Percentiles rank a stretch among this genome's conserved stretches.
phyloP scores from a whole-genome alignment of 53 echinoderm and acorn worm genomes.

The Apostichopus leukothele region DNA sequence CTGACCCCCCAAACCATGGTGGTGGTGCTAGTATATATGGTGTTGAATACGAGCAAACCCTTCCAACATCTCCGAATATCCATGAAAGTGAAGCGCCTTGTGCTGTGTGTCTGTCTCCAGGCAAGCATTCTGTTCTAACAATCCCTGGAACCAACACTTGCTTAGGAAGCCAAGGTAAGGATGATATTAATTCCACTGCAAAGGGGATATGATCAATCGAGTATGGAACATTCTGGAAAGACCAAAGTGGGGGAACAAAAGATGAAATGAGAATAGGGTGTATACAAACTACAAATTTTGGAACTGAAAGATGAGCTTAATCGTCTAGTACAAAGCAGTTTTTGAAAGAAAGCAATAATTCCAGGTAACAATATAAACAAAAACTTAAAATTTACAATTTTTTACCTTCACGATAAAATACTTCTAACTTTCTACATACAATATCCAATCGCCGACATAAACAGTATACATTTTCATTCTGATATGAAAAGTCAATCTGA shows the following conservation, averaged over 20 bases:
- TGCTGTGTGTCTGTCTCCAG: slow-evolving; percentile 23
- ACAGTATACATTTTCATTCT: too few relatives aligned
- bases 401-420: too few relatives aligned
- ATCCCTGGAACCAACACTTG: slow-evolving; percentile 31
- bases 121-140: slow-evolving; percentile 14
- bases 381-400: too few relatives aligned
- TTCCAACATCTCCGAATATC: neutral
- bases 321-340: neutral
- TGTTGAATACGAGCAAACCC: slow-evolving; percentile 2
- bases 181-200: neutral
- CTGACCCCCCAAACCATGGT: neutral
- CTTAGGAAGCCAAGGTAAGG: slow-evolving; percentile 27
- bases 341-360: neutral
- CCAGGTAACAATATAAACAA: neutral
- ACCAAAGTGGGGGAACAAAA: neutral
- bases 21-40: slow-evolving; percentile 23
- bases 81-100: slow-evolving; percentile 31
- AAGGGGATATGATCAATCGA: neutral
- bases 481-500: too few relatives aligned
- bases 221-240: neutral
- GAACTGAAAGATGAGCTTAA: too few relatives aligned
- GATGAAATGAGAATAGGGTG: neutral
- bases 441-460: too few relatives aligned
- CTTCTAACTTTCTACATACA: too few relatives aligned
- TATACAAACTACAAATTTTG: too few relatives aligned